Evolutionary conservation across 2,113 vertebrate species (phyloP).

Genomic region (Hoplias malabaricus): DNA sequence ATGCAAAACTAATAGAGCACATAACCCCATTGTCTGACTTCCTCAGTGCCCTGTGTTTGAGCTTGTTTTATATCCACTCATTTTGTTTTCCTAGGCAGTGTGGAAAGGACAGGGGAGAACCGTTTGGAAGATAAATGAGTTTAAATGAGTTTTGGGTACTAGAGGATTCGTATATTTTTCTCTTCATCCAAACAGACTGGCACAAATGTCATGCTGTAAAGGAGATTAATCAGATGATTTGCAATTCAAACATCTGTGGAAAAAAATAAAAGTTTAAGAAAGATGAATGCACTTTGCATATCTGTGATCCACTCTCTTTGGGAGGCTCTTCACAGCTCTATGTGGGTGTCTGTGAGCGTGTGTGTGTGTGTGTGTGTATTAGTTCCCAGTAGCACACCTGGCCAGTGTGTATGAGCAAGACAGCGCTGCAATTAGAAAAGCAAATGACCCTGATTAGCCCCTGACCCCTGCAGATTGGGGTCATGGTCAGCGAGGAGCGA

Average conservation of each 20-base stretch:
- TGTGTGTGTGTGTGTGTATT: slow-evolving; percentile 21
- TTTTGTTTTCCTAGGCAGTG: not conserved
- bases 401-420: slow-evolving; percentile 10
- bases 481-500: slow-evolving; percentile 20
- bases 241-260: slow-evolving; percentile 1
- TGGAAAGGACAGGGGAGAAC: not conserved
- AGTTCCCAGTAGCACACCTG: slow-evolving; percentile 29
- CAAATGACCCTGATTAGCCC: slow-evolving; percentile 58
- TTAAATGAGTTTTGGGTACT: slow-evolving; percentile 7
- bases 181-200: not conserved
- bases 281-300: slow-evolving; percentile 3
- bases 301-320: not conserved
- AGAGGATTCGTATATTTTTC: not conserved
- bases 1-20: not conserved
- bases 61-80: not conserved
- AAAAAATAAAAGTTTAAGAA: not conserved
- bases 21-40: not conserved
- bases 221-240: slow-evolving; percentile 5
- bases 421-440: slow-evolving; percentile 55
- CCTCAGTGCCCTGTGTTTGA: not conserved
- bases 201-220: slow-evolving; percentile 3
- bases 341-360: slow-evolving; percentile 13
- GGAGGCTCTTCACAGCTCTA: not conserved
- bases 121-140: not conserved
- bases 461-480: slow-evolving; percentile 48